phyloP scores from a whole-genome alignment of 2,797 vertebrate species.

The Sebastiscus tertius region DNA sequence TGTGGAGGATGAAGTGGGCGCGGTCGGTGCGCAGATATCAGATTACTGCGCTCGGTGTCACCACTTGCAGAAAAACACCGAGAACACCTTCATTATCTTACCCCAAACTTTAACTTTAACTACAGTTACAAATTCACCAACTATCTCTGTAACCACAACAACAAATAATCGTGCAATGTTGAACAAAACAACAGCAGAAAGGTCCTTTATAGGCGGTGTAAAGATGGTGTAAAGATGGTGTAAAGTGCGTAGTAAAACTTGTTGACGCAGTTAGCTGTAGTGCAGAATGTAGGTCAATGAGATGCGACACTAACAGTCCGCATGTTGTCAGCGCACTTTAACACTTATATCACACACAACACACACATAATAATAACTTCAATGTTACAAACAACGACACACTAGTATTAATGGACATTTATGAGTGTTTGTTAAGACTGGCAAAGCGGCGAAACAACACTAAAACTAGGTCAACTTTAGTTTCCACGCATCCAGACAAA shows the following conservation, averaged over 20 bases:
- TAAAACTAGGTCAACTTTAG: not conserved
- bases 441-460: not conserved
- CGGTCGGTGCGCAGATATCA: slow-evolving; percentile 68
- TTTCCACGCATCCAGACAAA: too few species aligned
- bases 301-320: slow-evolving; percentile 55
- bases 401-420: not conserved
- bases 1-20: slow-evolving; percentile 69
- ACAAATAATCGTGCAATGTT: rapidly evolving
- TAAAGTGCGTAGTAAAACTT: not conserved
- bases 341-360: not conserved
- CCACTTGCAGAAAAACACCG: slow-evolving; percentile 7
- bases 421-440: too few species aligned
- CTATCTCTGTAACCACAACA: not conserved
- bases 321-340: not conserved
- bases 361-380: rapidly evolving
- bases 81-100: not conserved
- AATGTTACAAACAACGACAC: rapidly evolving
- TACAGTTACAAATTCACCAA: not conserved
- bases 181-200: rapidly evolving
- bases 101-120: not conserved
- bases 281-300: slow-evolving; percentile 71
- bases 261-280: slow-evolving; percentile 59
- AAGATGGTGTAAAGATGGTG: not conserved
- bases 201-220: rapidly evolving
- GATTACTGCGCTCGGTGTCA: slow-evolving; percentile 41